Conservation (phyloP, 2,113 vertebrate genomes). For the Hippocampus zosterae region DNA sequence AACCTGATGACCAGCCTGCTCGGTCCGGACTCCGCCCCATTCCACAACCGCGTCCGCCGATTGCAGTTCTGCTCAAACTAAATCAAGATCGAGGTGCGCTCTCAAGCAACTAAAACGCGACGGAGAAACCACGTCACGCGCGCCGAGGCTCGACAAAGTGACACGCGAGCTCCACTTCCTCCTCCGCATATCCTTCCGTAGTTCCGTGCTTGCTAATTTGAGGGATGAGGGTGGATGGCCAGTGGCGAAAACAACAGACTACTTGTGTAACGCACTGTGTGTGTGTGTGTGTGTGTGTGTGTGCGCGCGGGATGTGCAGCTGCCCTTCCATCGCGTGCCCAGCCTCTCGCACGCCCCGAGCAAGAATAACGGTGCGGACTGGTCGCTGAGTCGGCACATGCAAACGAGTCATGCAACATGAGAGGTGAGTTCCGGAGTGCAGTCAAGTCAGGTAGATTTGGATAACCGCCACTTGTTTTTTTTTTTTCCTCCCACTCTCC, state of each 20-base stretch:
- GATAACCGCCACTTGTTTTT: not conserved
- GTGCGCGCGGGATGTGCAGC: slow-evolving; percentile 38
- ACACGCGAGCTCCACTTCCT: slow-evolving; percentile 16
- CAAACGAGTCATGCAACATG: slow-evolving; percentile 27
- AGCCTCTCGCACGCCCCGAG: slow-evolving; percentile 28
- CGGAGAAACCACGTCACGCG: not conserved
- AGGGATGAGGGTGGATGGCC: slow-evolving; percentile 21
- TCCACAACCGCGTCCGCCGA: too few species aligned
- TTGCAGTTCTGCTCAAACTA: not conserved
- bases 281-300: slow-evolving; percentile 19
- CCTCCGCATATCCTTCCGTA: slow-evolving; percentile 12
- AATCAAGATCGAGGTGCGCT: not conserved
- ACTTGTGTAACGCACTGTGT: slow-evolving; percentile 40
- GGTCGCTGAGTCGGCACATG: slow-evolving; percentile 52
- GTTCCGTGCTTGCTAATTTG: slow-evolving; percentile 40
- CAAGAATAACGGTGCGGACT: slow-evolving; percentile 42
- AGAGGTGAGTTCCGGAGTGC: not conserved
- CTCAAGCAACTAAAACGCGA: not conserved
- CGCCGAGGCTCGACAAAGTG: slow-evolving; percentile 23
- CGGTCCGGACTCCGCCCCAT: too few species aligned
- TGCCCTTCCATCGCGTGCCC: slow-evolving; percentile 42
- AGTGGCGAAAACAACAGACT: slow-evolving; percentile 35
- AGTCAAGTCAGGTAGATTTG: not conserved
- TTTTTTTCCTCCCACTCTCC: too few species aligned
- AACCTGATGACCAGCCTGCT: not conserved